A percentile compares a stretch with the other conserved stretches of the same genome.
Conservation (phyloP, 2,113 vertebrate genomes). For the Clarias gariepinus region DNA sequence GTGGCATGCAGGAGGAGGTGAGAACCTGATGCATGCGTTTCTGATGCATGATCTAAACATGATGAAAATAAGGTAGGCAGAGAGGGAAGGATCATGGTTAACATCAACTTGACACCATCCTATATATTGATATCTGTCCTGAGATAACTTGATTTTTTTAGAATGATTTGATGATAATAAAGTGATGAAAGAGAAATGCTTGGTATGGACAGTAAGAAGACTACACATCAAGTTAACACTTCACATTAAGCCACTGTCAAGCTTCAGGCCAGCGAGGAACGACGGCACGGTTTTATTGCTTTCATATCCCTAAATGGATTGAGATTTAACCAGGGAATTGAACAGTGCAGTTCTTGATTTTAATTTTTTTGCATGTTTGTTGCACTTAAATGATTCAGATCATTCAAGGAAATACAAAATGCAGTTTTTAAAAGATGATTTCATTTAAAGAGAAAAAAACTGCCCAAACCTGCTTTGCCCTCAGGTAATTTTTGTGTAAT, state of each 20-base stretch:
- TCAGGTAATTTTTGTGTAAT: too few species aligned
- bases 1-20: conserved; percentile 95
- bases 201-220: not conserved
- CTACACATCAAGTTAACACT: not conserved
- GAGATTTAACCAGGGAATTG: not conserved
- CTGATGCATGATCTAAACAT: not conserved
- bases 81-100: not conserved
- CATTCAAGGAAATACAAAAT: too few species aligned
- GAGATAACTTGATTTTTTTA: not conserved
- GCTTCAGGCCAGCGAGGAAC: not conserved
- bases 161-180: not conserved
- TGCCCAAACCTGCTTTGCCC: too few species aligned
- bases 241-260: not conserved
- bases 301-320: not conserved
- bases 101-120: not conserved
- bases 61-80: not conserved
- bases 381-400: too few species aligned
- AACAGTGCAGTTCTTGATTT: too few species aligned
- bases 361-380: too few species aligned
- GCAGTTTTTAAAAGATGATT: too few species aligned
- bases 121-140: not conserved
- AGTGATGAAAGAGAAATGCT: not conserved
- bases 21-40: conserved; percentile 13
- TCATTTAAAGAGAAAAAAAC: too few species aligned
- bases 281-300: not conserved